Conservation (phyloP, 2,888 invertebrate genomes). For the Heliconius cydno region DNA sequence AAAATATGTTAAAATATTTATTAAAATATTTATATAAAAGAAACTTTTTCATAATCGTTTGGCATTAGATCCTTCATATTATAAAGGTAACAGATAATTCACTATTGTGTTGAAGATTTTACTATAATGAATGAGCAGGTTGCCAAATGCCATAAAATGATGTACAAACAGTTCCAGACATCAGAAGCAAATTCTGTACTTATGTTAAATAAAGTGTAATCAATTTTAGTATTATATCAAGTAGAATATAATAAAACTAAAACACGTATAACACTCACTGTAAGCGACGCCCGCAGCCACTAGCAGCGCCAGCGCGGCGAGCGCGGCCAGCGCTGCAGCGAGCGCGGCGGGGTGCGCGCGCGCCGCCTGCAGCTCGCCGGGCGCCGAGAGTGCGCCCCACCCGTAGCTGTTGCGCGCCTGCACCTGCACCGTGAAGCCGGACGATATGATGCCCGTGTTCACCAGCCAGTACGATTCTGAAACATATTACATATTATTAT, state of each 20-base stretch:
- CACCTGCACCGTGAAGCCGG: conserved; percentile 89
- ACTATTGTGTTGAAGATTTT: not conserved
- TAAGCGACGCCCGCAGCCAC: conserved; percentile 76
- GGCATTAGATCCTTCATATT: not conserved
- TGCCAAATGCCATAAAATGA: not conserved
- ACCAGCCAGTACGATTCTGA: conserved; percentile 92
- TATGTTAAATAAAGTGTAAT: no score
- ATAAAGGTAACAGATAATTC: not conserved
- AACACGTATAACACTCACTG: conserved; percentile 39
- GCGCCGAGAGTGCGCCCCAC: conserved; percentile 90
- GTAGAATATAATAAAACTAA: no score
- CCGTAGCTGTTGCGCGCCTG: conserved; percentile 91
- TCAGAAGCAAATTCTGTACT: no score
- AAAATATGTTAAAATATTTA: not conserved
- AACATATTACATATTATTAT: not conserved
- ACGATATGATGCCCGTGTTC: conserved; percentile 84
- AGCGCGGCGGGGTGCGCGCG: conserved; percentile 75
- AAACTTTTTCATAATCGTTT: not conserved
- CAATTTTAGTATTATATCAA: no score
- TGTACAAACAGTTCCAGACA: not conserved
- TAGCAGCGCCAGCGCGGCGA: conserved; percentile 86
- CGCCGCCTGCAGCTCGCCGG: conserved; percentile 78
- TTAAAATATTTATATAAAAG: not conserved
- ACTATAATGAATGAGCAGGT: not conserved
- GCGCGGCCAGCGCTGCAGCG: conserved; percentile 85